These are phyloP conservation scores for Scomber scombrus DNA, from an alignment of 2,113 vertebrate genomes.

Conservation along the genomic window DNA sequence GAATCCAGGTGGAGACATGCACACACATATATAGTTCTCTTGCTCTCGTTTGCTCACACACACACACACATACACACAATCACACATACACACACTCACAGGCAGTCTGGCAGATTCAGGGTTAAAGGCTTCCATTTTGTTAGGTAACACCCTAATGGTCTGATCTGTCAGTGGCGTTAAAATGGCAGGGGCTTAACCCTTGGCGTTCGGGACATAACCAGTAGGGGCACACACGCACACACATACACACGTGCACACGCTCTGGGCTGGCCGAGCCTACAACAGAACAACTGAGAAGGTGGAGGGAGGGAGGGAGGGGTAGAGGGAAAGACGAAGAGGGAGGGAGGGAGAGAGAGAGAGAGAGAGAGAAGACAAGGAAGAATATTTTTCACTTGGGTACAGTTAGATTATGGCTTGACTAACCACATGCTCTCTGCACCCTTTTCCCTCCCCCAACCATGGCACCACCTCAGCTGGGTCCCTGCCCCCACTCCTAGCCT, in stretches of 20 bases:
- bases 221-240: constrained; percentile 70
- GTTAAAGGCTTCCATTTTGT: constrained; percentile 96
- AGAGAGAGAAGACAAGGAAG: constrained; percentile 74
- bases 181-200: constrained; percentile 95
- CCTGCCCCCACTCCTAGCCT: constrained; percentile 71
- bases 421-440: constrained; percentile 68
- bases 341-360: constrained; percentile 45
- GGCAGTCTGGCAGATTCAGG: constrained; percentile 81
- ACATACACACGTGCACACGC: constrained; percentile 45
- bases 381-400: constrained; percentile 80
- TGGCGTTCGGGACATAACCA: constrained; percentile 81
- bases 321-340: constrained; percentile 44
- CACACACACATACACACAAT: constrained; percentile 33
- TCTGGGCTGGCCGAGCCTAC: constrained; percentile 63
- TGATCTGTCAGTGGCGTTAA: constrained; percentile 92
- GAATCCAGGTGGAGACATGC: constrained; percentile 83
- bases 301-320: constrained; percentile 42
- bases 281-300: constrained; percentile 65
- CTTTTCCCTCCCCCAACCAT: constrained; percentile 71
- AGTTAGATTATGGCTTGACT: constrained; percentile 78
- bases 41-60: constrained; percentile 23
- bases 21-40: constrained; percentile 51
- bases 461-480: constrained; percentile 74
- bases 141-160: constrained; percentile 94
- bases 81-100: constrained; percentile 44